Conservation (phyloP, 2,888 invertebrate species). For the Machimus atricapillus region DNA sequence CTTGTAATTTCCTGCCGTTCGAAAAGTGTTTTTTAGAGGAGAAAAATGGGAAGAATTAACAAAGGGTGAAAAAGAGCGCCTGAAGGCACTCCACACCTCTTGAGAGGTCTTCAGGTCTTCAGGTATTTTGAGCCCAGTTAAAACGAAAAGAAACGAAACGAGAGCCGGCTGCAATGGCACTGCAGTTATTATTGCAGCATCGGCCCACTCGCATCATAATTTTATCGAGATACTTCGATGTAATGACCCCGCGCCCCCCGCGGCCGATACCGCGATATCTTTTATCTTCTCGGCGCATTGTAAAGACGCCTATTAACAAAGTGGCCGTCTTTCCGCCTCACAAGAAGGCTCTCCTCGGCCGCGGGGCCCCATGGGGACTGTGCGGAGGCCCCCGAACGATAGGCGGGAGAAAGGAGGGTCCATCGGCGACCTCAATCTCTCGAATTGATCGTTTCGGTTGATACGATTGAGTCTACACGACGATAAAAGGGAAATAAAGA, state of each 20-base stretch:
- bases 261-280: neutral
- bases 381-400: neutral
- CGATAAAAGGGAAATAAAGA: constrained; percentile 37
- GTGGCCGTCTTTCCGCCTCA: constrained; percentile 30
- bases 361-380: neutral
- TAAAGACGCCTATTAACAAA: constrained; percentile 30
- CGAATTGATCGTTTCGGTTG: constrained; percentile 33
- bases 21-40: constrained; percentile 3
- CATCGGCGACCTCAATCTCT: constrained; percentile 25
- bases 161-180: neutral
- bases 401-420: neutral
- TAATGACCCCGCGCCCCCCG: neutral
- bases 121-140: neutral
- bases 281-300: constrained; percentile 22
- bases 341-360: neutral
- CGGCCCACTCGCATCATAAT: neutral
- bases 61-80: constrained; percentile 1
- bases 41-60: neutral
- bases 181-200: neutral
- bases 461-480: constrained; percentile 37
- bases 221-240: neutral
- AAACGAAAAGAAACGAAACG: neutral
- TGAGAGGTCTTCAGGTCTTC: neutral
- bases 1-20: constrained; percentile 24
- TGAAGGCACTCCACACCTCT: neutral